phyloP scores from a whole-genome alignment of 2,797 vertebrate genomes.

The Sebastes aleutianus region DNA sequence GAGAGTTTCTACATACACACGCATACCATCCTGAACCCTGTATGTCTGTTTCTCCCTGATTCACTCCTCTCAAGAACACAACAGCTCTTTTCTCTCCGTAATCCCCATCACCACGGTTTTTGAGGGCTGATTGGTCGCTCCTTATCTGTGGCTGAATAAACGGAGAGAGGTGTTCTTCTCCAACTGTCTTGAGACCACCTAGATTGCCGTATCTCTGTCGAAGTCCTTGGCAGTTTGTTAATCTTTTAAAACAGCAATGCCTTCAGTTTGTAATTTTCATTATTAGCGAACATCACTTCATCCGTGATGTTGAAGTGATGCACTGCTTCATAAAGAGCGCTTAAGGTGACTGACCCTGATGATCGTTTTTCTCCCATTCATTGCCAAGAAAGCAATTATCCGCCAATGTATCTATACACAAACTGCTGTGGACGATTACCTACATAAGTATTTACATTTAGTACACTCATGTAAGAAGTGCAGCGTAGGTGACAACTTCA shows the following conservation, averaged over 20 bases:
- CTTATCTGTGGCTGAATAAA: slow-evolving; percentile 66
- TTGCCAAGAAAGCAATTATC: slow-evolving; percentile 8
- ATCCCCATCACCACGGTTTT: slow-evolving; percentile 20
- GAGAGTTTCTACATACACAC: slow-evolving; percentile 62
- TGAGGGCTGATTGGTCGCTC: slow-evolving; percentile 33
- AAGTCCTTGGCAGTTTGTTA: slow-evolving; percentile 45
- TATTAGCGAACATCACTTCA: background rate
- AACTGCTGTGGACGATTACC: background rate
- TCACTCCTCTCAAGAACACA: slow-evolving; percentile 33
- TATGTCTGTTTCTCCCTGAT: slow-evolving; percentile 34
- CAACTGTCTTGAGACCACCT: slow-evolving; percentile 64
- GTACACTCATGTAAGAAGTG: background rate
- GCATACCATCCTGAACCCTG: slow-evolving; percentile 49
- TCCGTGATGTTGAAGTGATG: slow-evolving; percentile 1
- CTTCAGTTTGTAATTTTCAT: background rate
- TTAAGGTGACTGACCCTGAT: background rate
- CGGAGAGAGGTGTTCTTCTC: slow-evolving; percentile 38
- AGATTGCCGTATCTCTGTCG: slow-evolving; percentile 25
- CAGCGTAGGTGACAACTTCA: background rate
- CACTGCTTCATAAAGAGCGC: background rate
- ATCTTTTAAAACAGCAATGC: slow-evolving; percentile 10
- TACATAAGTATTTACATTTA: background rate
- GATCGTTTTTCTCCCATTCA: slow-evolving; percentile 2
- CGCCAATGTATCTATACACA: background rate
- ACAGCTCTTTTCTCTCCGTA: slow-evolving; percentile 17